Evolutionary conservation across 2,113 vertebrate species (phyloP), one percentile per base, ranked within the genome.

Genomic region (Haplotaxodon microlepis): DNA sequence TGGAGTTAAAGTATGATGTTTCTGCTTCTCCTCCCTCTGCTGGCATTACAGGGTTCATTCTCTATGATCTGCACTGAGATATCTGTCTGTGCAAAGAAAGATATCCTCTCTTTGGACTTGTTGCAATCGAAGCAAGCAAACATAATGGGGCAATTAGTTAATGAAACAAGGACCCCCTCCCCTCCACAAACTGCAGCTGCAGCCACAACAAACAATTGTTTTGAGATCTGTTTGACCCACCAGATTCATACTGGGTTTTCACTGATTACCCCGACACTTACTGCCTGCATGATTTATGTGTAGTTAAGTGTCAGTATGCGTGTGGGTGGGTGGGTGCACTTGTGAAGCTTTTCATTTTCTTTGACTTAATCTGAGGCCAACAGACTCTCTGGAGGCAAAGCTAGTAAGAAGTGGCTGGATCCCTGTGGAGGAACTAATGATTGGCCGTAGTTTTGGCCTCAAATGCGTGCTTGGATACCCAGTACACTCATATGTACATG

Each of bases 91-190:
- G 9, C 42, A 5, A 8, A 51, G 9, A 63, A 10, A 40, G 9
- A 13, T 63, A 57, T 57, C 11, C 16, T 50, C 27, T 57, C 31
- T 6, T 24, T 27, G 51, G 57, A 42, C 7, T 5, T 51, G 19
- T 27, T 69, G 9, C 19, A 17, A 1, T 16, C 3, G 10, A 42
- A 45, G 10, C 31, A 31, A 21, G 34, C 19, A 81, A 12, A 38
- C 84, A 86, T 94, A 93, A 95, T 86, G n/a, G 47, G 82, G 84
- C 86, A 94, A 94, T 95, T 95, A 94, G 81, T 92, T 94, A 92
- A 83, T 34, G 17, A 93, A 89, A 92, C 84, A 87, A 88, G 79
- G 81, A 45, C 17, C 63, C 45, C 40, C 31, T 13, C 73, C 21
- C 38, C 63, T 69, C 71, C 9, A 21, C 24, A 86, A 81, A 92